Percentiles rank a stretch among this genome's conserved stretches.
Conservation (phyloP, 2,888 invertebrate species). For the Coleophora flavipennella region DNA sequence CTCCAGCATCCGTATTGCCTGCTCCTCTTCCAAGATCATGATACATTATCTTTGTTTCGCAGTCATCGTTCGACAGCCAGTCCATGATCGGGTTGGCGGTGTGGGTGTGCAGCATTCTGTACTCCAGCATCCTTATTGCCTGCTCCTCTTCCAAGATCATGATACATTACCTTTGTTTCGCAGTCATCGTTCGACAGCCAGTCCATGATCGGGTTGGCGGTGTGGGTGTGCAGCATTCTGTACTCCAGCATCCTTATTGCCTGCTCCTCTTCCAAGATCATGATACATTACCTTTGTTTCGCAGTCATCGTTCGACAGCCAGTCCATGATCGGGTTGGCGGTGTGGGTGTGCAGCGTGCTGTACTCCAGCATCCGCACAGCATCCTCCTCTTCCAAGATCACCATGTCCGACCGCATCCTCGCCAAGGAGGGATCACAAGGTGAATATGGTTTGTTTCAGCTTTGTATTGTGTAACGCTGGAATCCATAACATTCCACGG, state of each 20-base stretch:
- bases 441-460: constrained; percentile 40
- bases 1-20: constrained; percentile 95
- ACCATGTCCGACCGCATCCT: constrained; percentile 88
- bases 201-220: constrained; percentile 90
- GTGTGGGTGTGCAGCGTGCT: constrained; percentile 97
- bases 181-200: constrained; percentile 87
- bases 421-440: constrained; percentile 79
- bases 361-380: constrained; percentile 96
- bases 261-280: constrained; percentile 91
- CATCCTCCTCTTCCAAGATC: constrained; percentile 92
- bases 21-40: constrained; percentile 92
- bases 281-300: no score
- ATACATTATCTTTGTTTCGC: no score
- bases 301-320: constrained; percentile 82
- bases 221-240: constrained; percentile 96
- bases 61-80: no score
- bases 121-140: constrained; percentile 96
- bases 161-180: no score
- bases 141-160: constrained; percentile 92
- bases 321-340: constrained; percentile 91
- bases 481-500: no score
- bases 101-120: constrained; percentile 96
- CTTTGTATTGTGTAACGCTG: no score
- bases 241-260: constrained; percentile 97
- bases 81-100: constrained; percentile 93